phyloP scores from a whole-genome alignment of 2,888 invertebrate genomes.

The Pasiphila rectangulata region DNA sequence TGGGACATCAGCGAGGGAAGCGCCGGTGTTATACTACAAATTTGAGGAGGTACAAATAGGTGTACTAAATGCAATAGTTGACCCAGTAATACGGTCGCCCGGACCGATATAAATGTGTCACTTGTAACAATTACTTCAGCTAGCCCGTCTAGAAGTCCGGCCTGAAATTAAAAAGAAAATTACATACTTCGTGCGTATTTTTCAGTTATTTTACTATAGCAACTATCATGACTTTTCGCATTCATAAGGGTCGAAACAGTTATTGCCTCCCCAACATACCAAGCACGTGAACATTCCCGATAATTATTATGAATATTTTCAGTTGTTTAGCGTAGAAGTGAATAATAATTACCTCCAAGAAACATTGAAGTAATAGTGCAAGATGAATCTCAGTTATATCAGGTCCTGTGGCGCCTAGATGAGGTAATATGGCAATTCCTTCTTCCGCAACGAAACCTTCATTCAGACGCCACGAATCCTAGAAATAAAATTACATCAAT shows the following conservation, averaged over 20 bases:
- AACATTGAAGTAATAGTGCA: slow-evolving; percentile 92
- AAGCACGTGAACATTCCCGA: too few species aligned
- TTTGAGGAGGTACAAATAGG: slow-evolving; percentile 91
- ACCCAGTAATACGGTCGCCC: slow-evolving; percentile 93
- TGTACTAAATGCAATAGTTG: slow-evolving; percentile 94
- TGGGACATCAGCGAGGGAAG: slow-evolving; percentile 90
- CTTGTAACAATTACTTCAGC: slow-evolving; percentile 95
- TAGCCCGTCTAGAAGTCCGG: slow-evolving; percentile 92
- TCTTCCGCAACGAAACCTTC: slow-evolving; percentile 98
- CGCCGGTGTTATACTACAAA: slow-evolving; percentile 85
- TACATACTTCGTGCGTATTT: too few species aligned
- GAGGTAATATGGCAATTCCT: slow-evolving; percentile 91
- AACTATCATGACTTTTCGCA: too few species aligned
- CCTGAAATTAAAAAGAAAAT: slow-evolving; percentile 52
- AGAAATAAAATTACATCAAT: slow-evolving; percentile 7
- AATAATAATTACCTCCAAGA: slow-evolving; percentile 84
- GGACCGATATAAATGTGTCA: slow-evolving; percentile 93
- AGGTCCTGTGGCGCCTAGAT: slow-evolving; percentile 90
- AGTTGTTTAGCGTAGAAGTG: too few species aligned
- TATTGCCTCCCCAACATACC: too few species aligned
- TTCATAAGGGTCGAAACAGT: too few species aligned
- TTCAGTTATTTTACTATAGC: too few species aligned
- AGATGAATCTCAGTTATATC: slow-evolving; percentile 96
- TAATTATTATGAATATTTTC: too few species aligned
- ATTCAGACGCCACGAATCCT: slow-evolving; percentile 92